Evolutionary conservation across 1,140 invertebrate species (phyloP), one percentile per base, ranked within the genome.

Genomic region (Pararge aegeria): DNA sequence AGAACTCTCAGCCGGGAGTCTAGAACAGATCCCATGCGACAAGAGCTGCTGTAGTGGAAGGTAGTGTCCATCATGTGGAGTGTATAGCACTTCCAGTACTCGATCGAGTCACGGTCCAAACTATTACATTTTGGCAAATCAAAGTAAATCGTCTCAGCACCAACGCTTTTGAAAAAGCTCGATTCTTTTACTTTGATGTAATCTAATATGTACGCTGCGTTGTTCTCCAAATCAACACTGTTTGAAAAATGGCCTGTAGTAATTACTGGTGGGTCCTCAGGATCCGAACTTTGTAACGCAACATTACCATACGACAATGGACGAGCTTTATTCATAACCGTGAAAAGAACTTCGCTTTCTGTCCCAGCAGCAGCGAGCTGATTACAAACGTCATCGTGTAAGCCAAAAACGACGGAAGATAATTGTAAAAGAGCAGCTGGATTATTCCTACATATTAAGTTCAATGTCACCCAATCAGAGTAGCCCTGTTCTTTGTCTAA

Each of bases 191-290:
- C 55, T 27, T 21, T 16, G 0, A 62, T 16, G 12, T 46, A 68
- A 30, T 73, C 62, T 34, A 38, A 2, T 4, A 70, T 18, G 21
- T 34, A 60, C 0, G 21, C 42, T 0, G 29, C 51, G 12, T 38
- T 48, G 5, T 90, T 66, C 92, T 89, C 19, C 12, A 55, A 19
- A 95, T 92, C 42, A 89, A 65, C 0, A 93, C 93, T 52, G 87
- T 55, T 19, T 5, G 38, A 24, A 4, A 63, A 24, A n/a, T 20
- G 42, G 18, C 54, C 54, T 5, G 48, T 42, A 10, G 42, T 42
- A n/a, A 61, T 49, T 18, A 13, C 12, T 10, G 58, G 58, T 13
- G 50, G 29, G 7, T 53, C 58, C 4, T 37, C 12, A 15, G 50
- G 51, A 49, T 49, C 29, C 27, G 19, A 27, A 10, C 58, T 61